Evolutionary conservation across 2,888 invertebrate species (phyloP).

Genomic region (Caenorhabditis wallacei): DNA sequence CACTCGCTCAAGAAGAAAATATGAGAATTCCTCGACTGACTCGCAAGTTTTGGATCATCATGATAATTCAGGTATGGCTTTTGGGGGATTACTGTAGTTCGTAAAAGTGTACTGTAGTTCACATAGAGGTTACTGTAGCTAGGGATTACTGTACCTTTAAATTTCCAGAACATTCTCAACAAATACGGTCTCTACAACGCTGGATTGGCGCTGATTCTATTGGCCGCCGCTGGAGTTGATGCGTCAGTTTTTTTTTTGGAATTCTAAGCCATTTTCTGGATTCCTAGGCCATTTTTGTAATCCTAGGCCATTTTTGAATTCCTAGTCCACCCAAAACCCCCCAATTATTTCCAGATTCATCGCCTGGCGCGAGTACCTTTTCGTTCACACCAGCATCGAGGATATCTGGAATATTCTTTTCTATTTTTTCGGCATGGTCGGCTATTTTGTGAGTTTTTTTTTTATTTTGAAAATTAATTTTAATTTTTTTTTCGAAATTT

Average conservation of each 20-base stretch:
- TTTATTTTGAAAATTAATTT: not conserved
- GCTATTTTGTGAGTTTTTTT: constrained; percentile 28
- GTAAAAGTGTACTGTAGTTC: no score
- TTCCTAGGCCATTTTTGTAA: not conserved
- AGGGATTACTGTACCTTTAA: no score
- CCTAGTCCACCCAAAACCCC: not conserved
- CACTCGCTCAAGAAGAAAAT: no score
- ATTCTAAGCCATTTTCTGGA: not conserved
- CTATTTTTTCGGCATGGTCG: constrained; percentile 8
- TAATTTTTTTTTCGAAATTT: no score
- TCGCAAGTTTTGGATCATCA: constrained; percentile 12
- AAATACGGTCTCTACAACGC: constrained; percentile 21
- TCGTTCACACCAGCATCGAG: constrained; percentile 4
- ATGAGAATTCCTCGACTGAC: constrained; percentile 9
- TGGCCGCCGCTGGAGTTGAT: not conserved
- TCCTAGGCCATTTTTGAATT: not conserved
- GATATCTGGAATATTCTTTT: no score
- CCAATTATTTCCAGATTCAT: constrained; percentile 6
- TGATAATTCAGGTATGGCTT: constrained; percentile 5
- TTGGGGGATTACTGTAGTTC: no score
- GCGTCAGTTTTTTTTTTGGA: constrained; percentile 2
- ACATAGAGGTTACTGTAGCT: no score
- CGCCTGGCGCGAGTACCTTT: constrained; percentile 6
- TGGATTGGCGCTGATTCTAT: not conserved
- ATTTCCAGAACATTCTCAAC: not conserved